These are phyloP conservation scores for Eupithecia inturbata DNA, from an alignment of 2,888 invertebrate genomes.

Conservation along the genomic window DNA sequence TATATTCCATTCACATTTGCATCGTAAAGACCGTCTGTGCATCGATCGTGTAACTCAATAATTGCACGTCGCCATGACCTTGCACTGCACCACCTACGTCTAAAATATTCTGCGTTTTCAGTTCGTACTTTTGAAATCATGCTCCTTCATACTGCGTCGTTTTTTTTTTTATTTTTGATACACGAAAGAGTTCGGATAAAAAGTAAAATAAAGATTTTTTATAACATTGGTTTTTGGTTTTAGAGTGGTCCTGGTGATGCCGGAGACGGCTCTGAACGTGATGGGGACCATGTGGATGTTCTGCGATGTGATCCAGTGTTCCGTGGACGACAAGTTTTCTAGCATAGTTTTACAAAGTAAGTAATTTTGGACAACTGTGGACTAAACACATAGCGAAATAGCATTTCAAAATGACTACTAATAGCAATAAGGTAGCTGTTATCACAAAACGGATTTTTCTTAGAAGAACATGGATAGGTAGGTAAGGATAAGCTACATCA, in stretches of 20 bases:
- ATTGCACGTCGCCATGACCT: slow-evolving; percentile 9
- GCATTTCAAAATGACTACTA: background rate
- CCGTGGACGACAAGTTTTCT: slow-evolving; percentile 87
- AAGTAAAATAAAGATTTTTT: background rate
- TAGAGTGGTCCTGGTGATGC: slow-evolving; percentile 89
- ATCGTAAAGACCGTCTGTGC: slow-evolving; percentile 1
- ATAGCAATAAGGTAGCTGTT: background rate
- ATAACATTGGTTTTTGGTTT: slow-evolving; percentile 46
- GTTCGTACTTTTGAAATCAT: background rate
- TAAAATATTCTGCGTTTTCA: background rate
- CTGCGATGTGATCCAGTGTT: slow-evolving; percentile 87
- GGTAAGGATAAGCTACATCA: background rate
- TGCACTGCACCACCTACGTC: background rate
- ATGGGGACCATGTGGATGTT: slow-evolving; percentile 93
- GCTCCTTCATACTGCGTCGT: background rate
- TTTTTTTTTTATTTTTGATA: background rate
- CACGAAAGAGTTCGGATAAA: background rate
- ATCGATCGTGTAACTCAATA: slow-evolving; percentile 14
- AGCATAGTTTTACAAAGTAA: slow-evolving; percentile 89
- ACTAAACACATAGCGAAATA: background rate
- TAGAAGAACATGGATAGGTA: background rate
- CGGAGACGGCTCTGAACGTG: slow-evolving; percentile 91
- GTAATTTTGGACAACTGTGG: slow-evolving; percentile 42
- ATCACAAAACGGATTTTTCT: background rate
- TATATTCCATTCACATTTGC: slow-evolving; percentile 8